A percentile compares a stretch with the other conserved stretches of the same genome.
Conservation (phyloP, 2,888 invertebrate species). For the Podotricha telesiphe region DNA sequence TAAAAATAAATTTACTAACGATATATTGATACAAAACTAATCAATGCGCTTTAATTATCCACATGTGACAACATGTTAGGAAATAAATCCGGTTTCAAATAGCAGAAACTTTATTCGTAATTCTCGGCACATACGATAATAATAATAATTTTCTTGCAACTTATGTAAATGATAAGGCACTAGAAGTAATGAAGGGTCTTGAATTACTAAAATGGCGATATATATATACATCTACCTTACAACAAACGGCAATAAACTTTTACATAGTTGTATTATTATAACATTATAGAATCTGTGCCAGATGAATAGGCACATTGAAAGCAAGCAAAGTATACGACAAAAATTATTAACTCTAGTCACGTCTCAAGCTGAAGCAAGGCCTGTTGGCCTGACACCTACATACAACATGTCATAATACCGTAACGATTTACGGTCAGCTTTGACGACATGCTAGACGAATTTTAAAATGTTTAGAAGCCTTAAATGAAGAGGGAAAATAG, state of each 20-base stretch:
- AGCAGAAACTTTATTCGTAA: conserved; percentile 33
- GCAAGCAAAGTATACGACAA: conserved; percentile 34
- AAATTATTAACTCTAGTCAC: conserved; percentile 63
- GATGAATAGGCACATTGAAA: conserved; percentile 27
- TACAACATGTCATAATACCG: conserved; percentile 63
- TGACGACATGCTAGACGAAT: conserved; percentile 49
- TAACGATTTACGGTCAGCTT: conserved; percentile 64
- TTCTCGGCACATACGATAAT: conserved; percentile 35
- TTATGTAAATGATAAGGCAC: conserved; percentile 18
- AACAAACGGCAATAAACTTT: neutral
- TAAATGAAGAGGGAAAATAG: neutral
- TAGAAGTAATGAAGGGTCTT: conserved; percentile 14
- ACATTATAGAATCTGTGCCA: conserved; percentile 5
- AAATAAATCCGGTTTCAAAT: conserved; percentile 36
- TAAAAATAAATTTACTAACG: neutral
- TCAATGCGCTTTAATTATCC: conserved; percentile 12
- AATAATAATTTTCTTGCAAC: conserved; percentile 28
- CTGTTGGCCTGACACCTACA: conserved; percentile 64
- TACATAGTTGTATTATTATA: conserved; percentile 3
- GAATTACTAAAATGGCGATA: neutral
- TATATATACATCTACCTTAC: neutral
- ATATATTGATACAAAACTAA: neutral
- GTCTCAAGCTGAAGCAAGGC: conserved; percentile 67
- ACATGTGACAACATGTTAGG: conserved; percentile 22
- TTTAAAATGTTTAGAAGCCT: conserved; percentile 33